Evolutionary conservation across 2,888 invertebrate genomes (phyloP).

Genomic region (Bombyx huttoni): DNA sequence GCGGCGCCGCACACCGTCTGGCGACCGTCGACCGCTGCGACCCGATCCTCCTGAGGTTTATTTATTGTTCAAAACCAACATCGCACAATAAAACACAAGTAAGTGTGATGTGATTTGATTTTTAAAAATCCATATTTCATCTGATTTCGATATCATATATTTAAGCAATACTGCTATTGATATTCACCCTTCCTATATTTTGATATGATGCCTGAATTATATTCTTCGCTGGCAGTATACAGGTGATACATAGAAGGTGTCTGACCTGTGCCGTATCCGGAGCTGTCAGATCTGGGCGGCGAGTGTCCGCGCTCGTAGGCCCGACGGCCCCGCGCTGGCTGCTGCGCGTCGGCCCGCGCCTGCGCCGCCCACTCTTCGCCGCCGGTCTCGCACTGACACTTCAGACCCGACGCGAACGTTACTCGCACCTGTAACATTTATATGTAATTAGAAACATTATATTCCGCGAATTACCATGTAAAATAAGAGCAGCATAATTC

Average conservation of each 20-base stretch:
- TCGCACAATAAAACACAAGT: too few species aligned
- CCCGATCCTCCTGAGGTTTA: constrained; percentile 54
- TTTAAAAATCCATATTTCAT: too few species aligned
- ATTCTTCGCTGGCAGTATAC: too few species aligned
- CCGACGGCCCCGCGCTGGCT: constrained; percentile 72
- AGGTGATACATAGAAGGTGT: neutral
- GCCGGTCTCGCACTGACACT: constrained; percentile 73
- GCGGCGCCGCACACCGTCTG: constrained; percentile 39
- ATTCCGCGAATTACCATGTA: too few species aligned
- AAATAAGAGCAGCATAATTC: too few species aligned
- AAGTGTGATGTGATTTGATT: too few species aligned
- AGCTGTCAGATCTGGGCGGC: constrained; percentile 85
- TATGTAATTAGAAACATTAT: too few species aligned
- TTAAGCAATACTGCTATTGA: too few species aligned
- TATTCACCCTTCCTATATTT: too few species aligned
- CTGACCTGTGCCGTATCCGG: constrained; percentile 86
- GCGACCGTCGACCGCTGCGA: constrained; percentile 50
- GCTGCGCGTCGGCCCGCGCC: constrained; percentile 58
- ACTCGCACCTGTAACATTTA: constrained; percentile 76
- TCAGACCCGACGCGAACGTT: constrained; percentile 51
- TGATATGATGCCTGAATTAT: too few species aligned
- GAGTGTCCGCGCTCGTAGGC: constrained; percentile 84
- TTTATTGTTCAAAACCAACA: too few species aligned
- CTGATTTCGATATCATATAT: too few species aligned
- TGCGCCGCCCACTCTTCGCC: constrained; percentile 38